Evolutionary conservation across 2,797 vertebrate species (phyloP).

Genomic region (Limosa lapponica): DNA sequence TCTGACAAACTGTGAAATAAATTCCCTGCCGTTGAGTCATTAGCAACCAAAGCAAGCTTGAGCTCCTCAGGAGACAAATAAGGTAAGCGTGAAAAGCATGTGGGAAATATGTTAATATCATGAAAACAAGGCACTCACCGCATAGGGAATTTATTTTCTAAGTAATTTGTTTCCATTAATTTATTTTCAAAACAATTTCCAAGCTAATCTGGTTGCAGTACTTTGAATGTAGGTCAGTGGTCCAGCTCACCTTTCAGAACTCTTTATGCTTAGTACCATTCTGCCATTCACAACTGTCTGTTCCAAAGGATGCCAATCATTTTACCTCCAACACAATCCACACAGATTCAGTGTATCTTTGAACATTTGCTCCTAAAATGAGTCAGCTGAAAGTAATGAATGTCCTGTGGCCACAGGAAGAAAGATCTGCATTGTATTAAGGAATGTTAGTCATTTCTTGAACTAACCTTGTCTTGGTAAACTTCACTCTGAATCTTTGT

Average conservation of each 20-base stretch:
- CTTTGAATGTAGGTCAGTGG: accelerated
- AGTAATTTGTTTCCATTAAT: not conserved
- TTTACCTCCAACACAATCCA: not conserved
- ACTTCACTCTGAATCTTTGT: not conserved
- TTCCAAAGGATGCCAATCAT: not conserved
- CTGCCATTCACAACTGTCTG: not conserved
- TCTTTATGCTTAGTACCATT: not conserved
- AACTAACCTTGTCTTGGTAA: not conserved
- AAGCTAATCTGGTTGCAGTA: not conserved
- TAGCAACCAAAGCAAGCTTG: not conserved
- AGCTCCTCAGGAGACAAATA: not conserved
- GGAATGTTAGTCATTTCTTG: not conserved
- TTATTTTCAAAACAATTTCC: not conserved
- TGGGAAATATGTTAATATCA: not conserved
- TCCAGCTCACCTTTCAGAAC: not conserved
- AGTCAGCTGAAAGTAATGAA: not conserved
- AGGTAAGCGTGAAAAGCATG: accelerated
- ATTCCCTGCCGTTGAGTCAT: not conserved
- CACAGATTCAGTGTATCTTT: not conserved
- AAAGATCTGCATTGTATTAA: not conserved
- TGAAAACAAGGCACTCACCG: not conserved
- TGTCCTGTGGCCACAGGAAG: not conserved
- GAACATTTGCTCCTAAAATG: not conserved
- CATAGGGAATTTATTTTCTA: not conserved
- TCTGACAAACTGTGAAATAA: not conserved